Conservation (phyloP, 2,797 vertebrate genomes). For the Prionace glauca region DNA sequence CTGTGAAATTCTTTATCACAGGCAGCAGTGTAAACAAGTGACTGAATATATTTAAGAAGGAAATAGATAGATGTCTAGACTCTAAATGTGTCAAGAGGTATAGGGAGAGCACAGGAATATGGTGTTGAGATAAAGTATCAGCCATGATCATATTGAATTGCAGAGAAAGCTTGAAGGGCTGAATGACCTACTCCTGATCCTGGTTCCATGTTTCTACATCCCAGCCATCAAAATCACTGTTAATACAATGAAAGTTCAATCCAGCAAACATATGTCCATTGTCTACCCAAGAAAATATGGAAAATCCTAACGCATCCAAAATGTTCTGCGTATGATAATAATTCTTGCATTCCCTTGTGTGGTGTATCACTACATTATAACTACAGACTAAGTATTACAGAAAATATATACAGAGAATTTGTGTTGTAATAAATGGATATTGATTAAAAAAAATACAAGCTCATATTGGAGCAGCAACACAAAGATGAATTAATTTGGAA, state of each 20-base stretch:
- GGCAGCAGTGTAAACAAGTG: too few species aligned
- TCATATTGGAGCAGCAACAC: neutral
- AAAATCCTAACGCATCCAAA: neutral
- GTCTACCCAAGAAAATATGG: neutral
- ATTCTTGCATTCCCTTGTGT: neutral
- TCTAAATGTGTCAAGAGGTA: too few species aligned
- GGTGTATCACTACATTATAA: neutral
- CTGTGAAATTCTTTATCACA: too few species aligned
- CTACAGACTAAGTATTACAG: neutral
- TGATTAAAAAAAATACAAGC: neutral
- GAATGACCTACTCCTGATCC: too few species aligned
- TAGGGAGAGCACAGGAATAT: too few species aligned
- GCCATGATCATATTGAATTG: too few species aligned
- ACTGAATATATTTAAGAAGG: too few species aligned
- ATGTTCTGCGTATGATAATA: neutral
- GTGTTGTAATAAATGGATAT: neutral
- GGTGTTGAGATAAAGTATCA: too few species aligned
- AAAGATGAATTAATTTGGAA: neutral
- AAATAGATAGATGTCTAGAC: too few species aligned
- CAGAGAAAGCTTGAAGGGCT: too few species aligned
- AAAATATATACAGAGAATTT: neutral
- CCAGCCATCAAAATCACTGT: neutral
- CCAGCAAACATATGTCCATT: neutral
- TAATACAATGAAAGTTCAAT: neutral
- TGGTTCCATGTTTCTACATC: too few species aligned